phyloP scores from a whole-genome alignment of 2,113 vertebrate genomes.

The Channa argus region DNA sequence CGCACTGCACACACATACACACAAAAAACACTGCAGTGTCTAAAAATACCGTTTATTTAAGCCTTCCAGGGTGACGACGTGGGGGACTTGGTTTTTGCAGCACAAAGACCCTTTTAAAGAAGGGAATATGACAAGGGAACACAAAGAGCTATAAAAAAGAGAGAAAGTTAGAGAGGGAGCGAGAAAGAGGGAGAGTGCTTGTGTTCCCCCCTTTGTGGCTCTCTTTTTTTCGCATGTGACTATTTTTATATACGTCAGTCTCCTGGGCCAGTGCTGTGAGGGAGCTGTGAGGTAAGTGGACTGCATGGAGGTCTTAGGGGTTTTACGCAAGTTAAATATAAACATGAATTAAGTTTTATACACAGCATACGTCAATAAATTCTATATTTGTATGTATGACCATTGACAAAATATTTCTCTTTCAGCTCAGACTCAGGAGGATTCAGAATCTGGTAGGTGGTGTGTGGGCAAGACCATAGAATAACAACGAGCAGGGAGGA shows the following conservation, averaged over 20 bases:
- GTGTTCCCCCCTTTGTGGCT: constrained; percentile 62
- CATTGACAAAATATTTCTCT: constrained; percentile 24
- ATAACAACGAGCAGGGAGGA: constrained; percentile 62
- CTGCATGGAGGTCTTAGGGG: constrained; percentile 10
- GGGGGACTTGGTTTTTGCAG: constrained; percentile 23
- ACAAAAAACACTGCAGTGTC: constrained; percentile 30
- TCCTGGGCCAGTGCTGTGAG: constrained; percentile 43
- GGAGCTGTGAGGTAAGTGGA: constrained; percentile 34
- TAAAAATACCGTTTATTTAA: constrained; percentile 50
- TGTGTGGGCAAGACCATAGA: constrained; percentile 31
- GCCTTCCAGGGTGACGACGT: constrained; percentile 15
- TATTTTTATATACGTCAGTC: constrained; percentile 70
- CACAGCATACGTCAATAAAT: neutral
- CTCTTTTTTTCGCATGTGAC: constrained; percentile 60
- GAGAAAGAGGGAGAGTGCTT: constrained; percentile 29
- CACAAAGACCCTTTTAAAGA: constrained; percentile 55
- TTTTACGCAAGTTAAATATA: neutral
- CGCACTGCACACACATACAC: neutral
- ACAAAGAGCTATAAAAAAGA: constrained; percentile 40
- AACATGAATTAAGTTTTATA: neutral
- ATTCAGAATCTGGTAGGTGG: constrained; percentile 32
- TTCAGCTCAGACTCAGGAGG: constrained; percentile 31
- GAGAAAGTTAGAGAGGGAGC: constrained; percentile 13
- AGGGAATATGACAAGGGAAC: constrained; percentile 40
- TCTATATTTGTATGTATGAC: constrained; percentile 7